Base-by-base conservation (phyloP, 2,888 invertebrate species). In the Agonopterix arenella region DNA sequence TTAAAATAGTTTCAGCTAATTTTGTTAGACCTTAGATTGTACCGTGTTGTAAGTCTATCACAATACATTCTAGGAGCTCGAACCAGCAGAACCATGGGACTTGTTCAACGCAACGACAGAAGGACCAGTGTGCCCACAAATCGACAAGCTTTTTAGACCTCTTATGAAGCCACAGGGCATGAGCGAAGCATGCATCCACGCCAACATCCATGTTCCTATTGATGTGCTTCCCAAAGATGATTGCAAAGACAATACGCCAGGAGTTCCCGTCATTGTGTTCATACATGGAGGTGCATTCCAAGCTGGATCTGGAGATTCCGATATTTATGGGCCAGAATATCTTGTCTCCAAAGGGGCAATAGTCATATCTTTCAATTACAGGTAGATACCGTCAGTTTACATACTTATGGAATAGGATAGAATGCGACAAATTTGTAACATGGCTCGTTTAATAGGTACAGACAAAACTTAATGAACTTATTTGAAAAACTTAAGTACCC, bases 91-190 rank as follows among this genome's bases (percentile, higher is more conserved):
- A 1, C 76, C 84, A 0, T 92, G 92, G 92, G 86, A 81, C 0
- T 70, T 81, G 0, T 80, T 83, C 52, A 84, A 91, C 53, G 93
- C 93, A 1, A 88, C 86, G 1, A 74, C 79, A 2, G 92, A 92
- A 58, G 89, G 92, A 0, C 89, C 91, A 0, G 81, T 90, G 9
- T 94, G 94, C 62, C 90, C 90, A 0, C 94, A 94, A 66, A 73
- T 80, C 1, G 90, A 91, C 60, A 69, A 84, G 11, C 54, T 85
- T 36, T 86, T 84, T 59, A 72, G 73, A 0, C 53, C 52, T 1
- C 46, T 84, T 5, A 70, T 75, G 73, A 55, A 61, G 52, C 64
- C 72, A 2, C 59, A 55, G 11, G 59, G 59, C 36, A 69, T 73
- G 70, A 70, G 66, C 52, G 88, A 86, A 59, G 76, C 73, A 0